These are phyloP conservation scores for Drosophila histrio DNA, from an alignment of 2,888 invertebrate genomes.

Conservation along the genomic window DNA sequence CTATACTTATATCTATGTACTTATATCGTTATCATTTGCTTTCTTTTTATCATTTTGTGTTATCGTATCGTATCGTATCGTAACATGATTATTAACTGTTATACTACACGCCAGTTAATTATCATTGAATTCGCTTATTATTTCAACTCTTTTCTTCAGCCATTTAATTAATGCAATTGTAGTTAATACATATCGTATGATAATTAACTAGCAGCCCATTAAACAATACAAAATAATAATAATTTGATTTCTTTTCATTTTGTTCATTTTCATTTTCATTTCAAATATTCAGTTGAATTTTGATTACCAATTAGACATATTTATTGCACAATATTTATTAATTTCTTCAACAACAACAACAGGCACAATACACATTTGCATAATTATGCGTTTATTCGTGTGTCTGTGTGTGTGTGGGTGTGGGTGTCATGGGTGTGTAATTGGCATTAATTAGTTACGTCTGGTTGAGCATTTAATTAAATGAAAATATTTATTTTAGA, in stretches of 20 bases:
- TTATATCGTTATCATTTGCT: slow-evolving; percentile 1
- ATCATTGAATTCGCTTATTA: not conserved
- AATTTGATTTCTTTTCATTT: not conserved
- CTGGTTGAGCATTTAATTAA: slow-evolving; percentile 23
- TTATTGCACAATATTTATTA: slow-evolving; percentile 20
- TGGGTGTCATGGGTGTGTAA: slow-evolving; percentile 15
- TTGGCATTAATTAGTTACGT: slow-evolving; percentile 28
- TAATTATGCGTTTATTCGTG: not conserved
- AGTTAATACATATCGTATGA: slow-evolving; percentile 44
- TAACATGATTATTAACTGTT: slow-evolving; percentile 34
- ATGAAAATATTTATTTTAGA: slow-evolving; percentile 28
- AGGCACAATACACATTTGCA: slow-evolving; percentile 6
- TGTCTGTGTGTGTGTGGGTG: slow-evolving; percentile 3
- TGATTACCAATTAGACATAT: slow-evolving; percentile 25
- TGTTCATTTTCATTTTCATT: not conserved
- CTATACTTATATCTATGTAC: slow-evolving; percentile 24
- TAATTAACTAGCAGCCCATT: slow-evolving; percentile 51
- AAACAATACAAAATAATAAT: not conserved
- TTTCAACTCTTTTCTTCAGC: slow-evolving; percentile 12
- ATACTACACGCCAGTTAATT: slow-evolving; percentile 11
- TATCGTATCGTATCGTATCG: slow-evolving; percentile 40
- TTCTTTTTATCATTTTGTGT: not conserved
- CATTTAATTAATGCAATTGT: slow-evolving; percentile 34
- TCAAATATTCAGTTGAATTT: slow-evolving; percentile 17
- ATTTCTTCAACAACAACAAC: slow-evolving; percentile 16